Evolutionary conservation across 2,113 vertebrate species (phyloP).

Genomic region (Scophthalmus maximus): DNA sequence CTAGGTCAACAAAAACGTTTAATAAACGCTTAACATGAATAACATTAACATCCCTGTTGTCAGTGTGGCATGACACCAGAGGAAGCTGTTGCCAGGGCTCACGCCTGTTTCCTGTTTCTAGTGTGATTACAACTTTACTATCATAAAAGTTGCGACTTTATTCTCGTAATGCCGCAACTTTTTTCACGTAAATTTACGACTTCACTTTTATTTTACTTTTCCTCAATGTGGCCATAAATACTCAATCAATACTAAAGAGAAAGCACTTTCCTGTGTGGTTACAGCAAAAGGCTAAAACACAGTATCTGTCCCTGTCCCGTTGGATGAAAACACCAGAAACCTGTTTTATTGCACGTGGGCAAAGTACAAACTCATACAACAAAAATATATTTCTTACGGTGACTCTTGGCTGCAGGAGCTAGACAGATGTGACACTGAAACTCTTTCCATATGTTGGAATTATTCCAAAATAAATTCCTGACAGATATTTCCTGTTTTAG

Average conservation of each 20-base stretch:
- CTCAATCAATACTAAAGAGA: not conserved
- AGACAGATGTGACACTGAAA: conserved; percentile 11
- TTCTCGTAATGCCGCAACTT: no score
- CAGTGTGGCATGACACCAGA: no score
- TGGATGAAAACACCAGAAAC: not conserved
- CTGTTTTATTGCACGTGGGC: conserved; percentile 6
- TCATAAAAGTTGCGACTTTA: no score
- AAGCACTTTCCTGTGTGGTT: not conserved
- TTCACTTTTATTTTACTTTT: no score
- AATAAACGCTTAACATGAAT: no score
- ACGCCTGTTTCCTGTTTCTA: no score
- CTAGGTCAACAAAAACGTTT: no score
- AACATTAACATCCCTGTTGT: no score
- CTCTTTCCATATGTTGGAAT: conserved; percentile 6
- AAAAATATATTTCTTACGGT: not conserved
- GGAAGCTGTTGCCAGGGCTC: no score
- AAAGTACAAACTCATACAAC: conserved; percentile 4
- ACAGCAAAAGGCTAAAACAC: not conserved
- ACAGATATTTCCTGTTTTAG: conserved; percentile 4
- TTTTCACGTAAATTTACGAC: no score
- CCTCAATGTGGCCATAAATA: no score
- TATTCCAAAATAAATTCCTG: not conserved
- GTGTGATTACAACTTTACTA: no score
- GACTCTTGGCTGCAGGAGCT: conserved; percentile 7
- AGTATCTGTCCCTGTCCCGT: not conserved